Conservation (phyloP, 2,797 vertebrate genomes). For the Phaenicophaeus curvirostris region DNA sequence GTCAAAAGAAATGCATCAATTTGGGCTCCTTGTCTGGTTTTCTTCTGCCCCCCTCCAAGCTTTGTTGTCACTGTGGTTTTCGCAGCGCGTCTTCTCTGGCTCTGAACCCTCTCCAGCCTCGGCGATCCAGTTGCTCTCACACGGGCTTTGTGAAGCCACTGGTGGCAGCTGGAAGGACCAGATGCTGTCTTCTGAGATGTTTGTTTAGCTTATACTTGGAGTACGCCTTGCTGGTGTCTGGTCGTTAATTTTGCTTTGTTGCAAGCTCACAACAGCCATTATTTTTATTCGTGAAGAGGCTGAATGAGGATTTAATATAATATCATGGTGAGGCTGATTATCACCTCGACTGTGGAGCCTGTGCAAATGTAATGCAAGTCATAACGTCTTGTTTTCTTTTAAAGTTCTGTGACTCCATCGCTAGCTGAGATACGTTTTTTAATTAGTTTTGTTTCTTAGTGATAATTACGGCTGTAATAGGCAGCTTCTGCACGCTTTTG, state of each 20-base stretch:
- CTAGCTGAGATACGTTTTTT: not conserved
- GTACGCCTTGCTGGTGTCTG: not conserved
- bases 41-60: rapidly evolving
- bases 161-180: not conserved
- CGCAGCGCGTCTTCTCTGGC: not conserved
- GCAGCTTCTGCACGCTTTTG: not conserved
- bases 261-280: not conserved
- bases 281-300: not conserved
- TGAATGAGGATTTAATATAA: not conserved
- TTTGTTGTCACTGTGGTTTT: not conserved
- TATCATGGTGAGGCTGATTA: not conserved
- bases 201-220: not conserved
- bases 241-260: not conserved
- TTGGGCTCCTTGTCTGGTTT: not conserved
- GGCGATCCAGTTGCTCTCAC: not conserved
- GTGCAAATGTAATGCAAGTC: not conserved
- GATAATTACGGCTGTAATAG: not conserved
- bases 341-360: not conserved
- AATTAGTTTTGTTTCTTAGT: not conserved
- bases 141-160: not conserved
- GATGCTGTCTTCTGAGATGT: not conserved
- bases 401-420: not conserved
- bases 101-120: not conserved
- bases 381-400: not conserved
- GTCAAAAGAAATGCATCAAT: not conserved